Evolutionary conservation across 2,797 vertebrate species (phyloP).

Genomic region (Pelobates cultripes): DNA sequence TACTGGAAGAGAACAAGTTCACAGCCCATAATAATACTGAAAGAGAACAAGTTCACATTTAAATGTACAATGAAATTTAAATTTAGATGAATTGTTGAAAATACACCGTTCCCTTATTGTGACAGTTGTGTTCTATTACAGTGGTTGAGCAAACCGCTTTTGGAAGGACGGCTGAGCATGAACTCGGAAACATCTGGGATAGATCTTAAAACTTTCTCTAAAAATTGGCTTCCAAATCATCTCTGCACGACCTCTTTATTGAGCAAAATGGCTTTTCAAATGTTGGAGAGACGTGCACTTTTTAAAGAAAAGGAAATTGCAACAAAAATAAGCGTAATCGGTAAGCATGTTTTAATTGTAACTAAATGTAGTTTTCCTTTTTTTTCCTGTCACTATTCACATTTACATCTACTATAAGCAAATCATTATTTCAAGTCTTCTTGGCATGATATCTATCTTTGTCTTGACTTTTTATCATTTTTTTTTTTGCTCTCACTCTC

Average conservation of each 20-base stretch:
- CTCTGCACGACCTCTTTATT: conserved; percentile 84
- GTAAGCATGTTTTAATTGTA: conserved; percentile 69
- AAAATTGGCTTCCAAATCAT: conserved; percentile 81
- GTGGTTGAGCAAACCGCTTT: conserved; percentile 88
- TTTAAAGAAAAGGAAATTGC: conserved; percentile 64
- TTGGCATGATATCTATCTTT: not conserved
- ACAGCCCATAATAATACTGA: no score
- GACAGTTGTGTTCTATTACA: conserved; percentile 61
- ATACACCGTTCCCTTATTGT: not conserved
- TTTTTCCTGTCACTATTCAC: not conserved
- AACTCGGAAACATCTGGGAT: conserved; percentile 74
- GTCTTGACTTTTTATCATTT: not conserved
- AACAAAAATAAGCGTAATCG: conserved; percentile 73
- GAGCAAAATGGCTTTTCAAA: conserved; percentile 74
- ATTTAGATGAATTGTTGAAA: conserved; percentile 5
- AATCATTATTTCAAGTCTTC: conserved; percentile 17
- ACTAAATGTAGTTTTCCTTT: not conserved
- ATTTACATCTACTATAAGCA: not conserved
- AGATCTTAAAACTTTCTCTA: conserved; percentile 69
- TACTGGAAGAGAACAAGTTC: no score
- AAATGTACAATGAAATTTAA: not conserved
- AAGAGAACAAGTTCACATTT: no score
- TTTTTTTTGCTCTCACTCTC: not conserved
- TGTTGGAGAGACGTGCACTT: conserved; percentile 61
- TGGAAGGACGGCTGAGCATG: conserved; percentile 79